Percentiles rank a stretch among this genome's conserved stretches.
phyloP scores from a whole-genome alignment of 2,888 invertebrate species.

The Lepidochitona cinerea region DNA sequence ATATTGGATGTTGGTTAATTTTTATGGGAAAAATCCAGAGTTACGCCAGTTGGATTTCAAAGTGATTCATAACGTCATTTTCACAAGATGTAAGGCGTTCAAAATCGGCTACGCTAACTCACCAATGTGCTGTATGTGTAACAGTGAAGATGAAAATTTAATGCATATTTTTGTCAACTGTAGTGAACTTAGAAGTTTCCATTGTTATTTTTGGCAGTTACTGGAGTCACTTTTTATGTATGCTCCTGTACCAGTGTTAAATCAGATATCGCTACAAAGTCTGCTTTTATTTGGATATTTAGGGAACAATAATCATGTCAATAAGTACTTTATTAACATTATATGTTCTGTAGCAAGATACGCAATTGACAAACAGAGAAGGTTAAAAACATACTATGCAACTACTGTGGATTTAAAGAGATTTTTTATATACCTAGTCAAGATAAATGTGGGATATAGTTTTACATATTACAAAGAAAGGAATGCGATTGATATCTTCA shows the following conservation, averaged over 20 bases:
- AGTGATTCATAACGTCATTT: neutral
- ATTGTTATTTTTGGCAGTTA: neutral
- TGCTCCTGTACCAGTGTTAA: neutral
- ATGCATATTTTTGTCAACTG: neutral
- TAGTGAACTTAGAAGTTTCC: neutral
- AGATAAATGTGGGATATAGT: no score
- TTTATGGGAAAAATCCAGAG: neutral
- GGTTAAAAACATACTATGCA: no score
- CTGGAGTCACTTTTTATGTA: neutral
- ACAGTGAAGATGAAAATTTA: neutral
- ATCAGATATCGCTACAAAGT: no score
- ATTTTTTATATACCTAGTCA: no score
- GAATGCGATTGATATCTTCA: no score
- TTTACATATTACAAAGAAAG: no score
- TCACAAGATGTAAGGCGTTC: neutral
- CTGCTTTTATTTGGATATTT: no score
- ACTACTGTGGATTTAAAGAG: no score
- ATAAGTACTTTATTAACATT: no score
- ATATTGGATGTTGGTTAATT: neutral
- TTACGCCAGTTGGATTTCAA: neutral
- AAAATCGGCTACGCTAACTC: neutral
- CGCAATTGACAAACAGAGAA: no score
- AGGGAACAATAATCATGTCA: no score
- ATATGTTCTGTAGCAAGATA: no score
- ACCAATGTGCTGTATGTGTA: neutral